Evolutionary conservation across 2,888 invertebrate species (phyloP).

Genomic region (Uropetala carovei): DNA sequence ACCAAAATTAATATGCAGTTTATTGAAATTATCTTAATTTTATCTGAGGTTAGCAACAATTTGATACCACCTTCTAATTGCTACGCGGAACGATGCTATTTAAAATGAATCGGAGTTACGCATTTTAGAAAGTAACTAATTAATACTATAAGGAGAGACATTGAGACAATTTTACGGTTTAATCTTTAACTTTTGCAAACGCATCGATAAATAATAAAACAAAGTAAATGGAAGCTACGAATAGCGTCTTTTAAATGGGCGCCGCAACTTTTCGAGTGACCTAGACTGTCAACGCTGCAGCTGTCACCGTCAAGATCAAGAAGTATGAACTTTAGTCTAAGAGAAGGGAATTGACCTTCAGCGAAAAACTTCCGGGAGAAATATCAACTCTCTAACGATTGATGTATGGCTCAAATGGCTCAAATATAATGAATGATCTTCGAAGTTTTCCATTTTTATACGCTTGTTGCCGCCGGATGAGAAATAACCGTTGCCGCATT

Average conservation of each 20-base stretch:
- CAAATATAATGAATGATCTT: background rate
- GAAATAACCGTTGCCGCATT: background rate
- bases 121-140: background rate
- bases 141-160: background rate
- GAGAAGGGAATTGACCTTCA: slow-evolving; percentile 40
- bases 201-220: background rate
- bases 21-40: background rate
- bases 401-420: background rate
- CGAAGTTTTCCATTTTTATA: background rate
- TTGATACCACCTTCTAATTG: background rate
- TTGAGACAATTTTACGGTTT: background rate
- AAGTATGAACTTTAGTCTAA: slow-evolving; percentile 44
- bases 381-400: background rate
- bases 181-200: too few relatives aligned
- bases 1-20: background rate
- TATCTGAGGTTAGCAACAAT: background rate
- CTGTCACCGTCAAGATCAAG: background rate
- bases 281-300: background rate
- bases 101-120: too few relatives aligned
- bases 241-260: background rate
- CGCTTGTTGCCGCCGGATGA: background rate
- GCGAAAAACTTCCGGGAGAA: background rate
- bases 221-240: background rate
- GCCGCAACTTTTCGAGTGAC: background rate
- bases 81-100: background rate